Percentiles rank a stretch among this genome's conserved stretches.
Evolutionary conservation across 2,113 vertebrate species (phyloP).

Genomic region (Leucopsar rothschildi): DNA sequence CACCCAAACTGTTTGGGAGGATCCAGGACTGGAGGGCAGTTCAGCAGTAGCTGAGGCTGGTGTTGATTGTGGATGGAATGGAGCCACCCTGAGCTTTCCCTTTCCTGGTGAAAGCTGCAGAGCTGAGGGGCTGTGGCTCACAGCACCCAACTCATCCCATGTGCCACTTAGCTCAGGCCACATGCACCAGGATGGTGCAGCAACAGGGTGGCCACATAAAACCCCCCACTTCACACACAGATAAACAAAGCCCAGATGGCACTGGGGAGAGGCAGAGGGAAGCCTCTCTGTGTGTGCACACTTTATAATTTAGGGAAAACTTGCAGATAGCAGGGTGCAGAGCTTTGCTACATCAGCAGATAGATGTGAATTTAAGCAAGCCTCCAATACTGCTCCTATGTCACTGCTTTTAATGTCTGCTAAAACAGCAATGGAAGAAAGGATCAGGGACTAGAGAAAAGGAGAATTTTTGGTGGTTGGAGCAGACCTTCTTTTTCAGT

Average conservation of each 20-base stretch:
- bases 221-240: background rate
- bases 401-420: background rate
- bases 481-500: background rate
- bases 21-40: background rate
- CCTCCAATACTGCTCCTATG: background rate
- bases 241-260: conserved; percentile 20
- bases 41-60: background rate
- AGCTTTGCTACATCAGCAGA: background rate
- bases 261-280: background rate
- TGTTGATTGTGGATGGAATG: background rate
- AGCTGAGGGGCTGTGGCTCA: background rate
- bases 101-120: fast-evolving
- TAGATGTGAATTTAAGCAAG: conserved; percentile 17
- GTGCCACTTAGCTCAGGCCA: fast-evolving
- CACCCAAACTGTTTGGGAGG: background rate
- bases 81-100: background rate
- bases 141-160: background rate
- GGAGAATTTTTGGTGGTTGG: background rate
- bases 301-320: background rate
- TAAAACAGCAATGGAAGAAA: background rate
- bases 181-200: fast-evolving
- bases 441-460: background rate
- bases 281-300: background rate
- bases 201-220: background rate
- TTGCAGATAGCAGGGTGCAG: background rate